These are phyloP conservation scores for Mustela lutreola DNA, from an alignment of 2,113 vertebrate species.

Conservation along the genomic window DNA sequence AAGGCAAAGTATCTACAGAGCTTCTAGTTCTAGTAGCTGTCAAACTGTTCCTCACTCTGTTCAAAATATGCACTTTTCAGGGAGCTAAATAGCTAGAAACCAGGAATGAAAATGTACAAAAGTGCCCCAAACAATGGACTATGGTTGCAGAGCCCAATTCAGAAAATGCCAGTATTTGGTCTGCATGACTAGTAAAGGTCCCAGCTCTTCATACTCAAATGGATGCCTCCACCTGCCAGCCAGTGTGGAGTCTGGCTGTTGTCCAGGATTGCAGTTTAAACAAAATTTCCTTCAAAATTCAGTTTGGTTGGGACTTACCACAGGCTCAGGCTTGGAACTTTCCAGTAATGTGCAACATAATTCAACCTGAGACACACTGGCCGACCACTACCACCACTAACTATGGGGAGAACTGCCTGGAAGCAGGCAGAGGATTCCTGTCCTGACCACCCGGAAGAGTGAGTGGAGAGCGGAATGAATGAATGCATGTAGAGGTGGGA, in stretches of 20 bases:
- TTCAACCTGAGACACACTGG: conserved; percentile 65
- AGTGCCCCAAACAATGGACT: background rate
- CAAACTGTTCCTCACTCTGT: background rate
- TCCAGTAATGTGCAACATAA: conserved; percentile 62
- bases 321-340: conserved; percentile 66
- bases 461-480: background rate
- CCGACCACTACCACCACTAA: background rate
- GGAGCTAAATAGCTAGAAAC: background rate
- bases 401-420: conserved; percentile 8
- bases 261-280: conserved; percentile 77
- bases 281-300: conserved; percentile 76
- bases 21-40: background rate
- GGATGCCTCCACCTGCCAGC: conserved; percentile 20
- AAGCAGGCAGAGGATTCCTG: conserved; percentile 19
- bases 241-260: conserved; percentile 68
- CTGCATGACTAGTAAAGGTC: background rate
- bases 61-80: background rate
- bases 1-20: background rate
- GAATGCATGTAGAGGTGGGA: rapidly evolving
- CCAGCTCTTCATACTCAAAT: background rate
- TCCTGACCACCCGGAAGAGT: conserved; percentile 67
- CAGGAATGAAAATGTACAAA: background rate
- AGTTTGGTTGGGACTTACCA: conserved; percentile 69
- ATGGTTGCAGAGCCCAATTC: background rate
- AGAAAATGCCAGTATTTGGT: background rate